These are phyloP conservation scores for Tiliqua scincoides DNA, from an alignment of 2,113 vertebrate genomes.

Conservation along the genomic window DNA sequence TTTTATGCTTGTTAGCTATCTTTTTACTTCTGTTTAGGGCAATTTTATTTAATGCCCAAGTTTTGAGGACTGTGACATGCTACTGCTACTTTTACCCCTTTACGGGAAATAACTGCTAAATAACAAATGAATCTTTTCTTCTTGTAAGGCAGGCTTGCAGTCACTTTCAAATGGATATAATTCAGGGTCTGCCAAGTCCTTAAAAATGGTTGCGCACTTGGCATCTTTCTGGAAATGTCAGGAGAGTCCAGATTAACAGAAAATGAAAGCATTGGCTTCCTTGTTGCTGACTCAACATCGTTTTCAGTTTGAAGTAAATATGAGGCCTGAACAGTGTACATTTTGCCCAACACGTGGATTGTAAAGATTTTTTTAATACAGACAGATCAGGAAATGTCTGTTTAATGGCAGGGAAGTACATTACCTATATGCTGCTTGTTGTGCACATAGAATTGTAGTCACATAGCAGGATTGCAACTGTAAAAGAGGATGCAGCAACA, in stretches of 20 bases:
- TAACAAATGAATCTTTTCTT: slow-evolving; percentile 19
- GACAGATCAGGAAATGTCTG: not conserved
- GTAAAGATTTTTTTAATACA: slow-evolving; percentile 2
- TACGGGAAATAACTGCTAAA: slow-evolving; percentile 24
- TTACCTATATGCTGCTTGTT: slow-evolving; percentile 11
- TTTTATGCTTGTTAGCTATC: not conserved
- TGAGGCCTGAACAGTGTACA: slow-evolving; percentile 5
- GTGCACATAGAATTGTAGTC: slow-evolving; percentile 7
- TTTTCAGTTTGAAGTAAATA: slow-evolving; percentile 31
- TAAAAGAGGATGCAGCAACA: not conserved
- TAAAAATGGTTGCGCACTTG: not conserved
- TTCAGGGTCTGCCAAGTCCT: not conserved
- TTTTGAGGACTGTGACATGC: not conserved
- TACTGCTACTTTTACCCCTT: not conserved
- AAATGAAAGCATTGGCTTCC: slow-evolving; percentile 14
- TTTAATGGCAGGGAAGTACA: slow-evolving; percentile 20
- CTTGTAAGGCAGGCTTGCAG: not conserved
- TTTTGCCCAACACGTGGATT: not conserved
- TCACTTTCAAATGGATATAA: slow-evolving; percentile 39
- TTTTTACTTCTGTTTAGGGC: not conserved
- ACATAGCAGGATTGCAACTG: not conserved
- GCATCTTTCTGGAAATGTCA: slow-evolving; percentile 16
- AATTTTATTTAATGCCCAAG: not conserved
- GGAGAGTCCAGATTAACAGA: slow-evolving; percentile 3
- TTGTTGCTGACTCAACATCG: slow-evolving; percentile 30